Evolutionary conservation across 2,113 vertebrate species (phyloP).

Genomic region (Opisthocomus hoazin): DNA sequence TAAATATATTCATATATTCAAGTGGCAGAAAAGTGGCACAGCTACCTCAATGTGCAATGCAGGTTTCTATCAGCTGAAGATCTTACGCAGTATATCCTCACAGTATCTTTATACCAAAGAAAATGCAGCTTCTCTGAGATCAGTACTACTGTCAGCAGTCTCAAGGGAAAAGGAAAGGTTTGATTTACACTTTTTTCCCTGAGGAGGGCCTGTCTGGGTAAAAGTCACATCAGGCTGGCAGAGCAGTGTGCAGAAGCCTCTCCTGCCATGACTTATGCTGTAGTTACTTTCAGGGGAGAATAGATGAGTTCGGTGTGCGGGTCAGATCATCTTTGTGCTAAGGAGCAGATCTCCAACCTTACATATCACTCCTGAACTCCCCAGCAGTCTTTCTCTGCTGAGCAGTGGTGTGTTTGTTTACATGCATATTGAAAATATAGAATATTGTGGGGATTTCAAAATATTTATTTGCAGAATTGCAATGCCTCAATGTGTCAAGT

Average conservation of each 20-base stretch:
- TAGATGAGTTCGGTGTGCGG: background rate
- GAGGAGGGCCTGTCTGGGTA: background rate
- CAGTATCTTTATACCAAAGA: background rate
- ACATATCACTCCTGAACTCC: background rate
- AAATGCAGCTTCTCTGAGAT: background rate
- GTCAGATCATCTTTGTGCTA: background rate
- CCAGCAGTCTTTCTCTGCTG: background rate
- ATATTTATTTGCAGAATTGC: background rate
- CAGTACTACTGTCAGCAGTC: background rate
- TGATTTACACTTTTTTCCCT: background rate
- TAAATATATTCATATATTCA: background rate
- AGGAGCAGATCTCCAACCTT: background rate
- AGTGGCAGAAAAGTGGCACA: background rate
- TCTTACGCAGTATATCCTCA: background rate
- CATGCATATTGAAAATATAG: background rate
- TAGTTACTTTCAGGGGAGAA: background rate
- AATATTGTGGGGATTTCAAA: background rate
- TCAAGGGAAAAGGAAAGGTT: background rate
- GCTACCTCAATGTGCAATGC: background rate
- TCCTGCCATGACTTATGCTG: background rate
- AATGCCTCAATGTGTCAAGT: background rate
- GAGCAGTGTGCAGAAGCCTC: background rate
- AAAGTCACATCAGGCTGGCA: background rate
- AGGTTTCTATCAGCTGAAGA: background rate
- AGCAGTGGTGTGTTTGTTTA: background rate